These are phyloP conservation scores for Neuroscelio doddi DNA, from an alignment of 2,888 invertebrate species.

Conservation along the genomic window DNA sequence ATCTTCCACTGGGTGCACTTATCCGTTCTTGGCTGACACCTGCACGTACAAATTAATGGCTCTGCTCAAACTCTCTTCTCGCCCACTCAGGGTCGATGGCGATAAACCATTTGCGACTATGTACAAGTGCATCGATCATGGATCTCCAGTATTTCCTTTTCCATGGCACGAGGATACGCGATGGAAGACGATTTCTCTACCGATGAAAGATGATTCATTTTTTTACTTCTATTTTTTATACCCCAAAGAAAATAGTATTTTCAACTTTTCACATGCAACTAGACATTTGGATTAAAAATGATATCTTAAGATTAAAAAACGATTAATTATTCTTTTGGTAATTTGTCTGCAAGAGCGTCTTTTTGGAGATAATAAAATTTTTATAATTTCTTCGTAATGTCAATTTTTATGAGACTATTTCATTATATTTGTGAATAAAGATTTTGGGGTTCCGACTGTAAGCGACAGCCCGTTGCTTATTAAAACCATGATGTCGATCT, in stretches of 20 bases:
- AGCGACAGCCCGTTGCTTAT: too few species aligned
- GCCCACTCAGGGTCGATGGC: conserved; percentile 51
- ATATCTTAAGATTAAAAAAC: too few species aligned
- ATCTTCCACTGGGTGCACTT: conserved; percentile 68
- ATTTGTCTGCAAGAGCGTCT: too few species aligned
- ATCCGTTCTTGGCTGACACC: conserved; percentile 69
- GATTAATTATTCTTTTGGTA: too few species aligned
- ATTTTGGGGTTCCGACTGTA: too few species aligned
- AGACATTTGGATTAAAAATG: too few species aligned
- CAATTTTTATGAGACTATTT: too few species aligned
- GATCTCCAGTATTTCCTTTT: conserved; percentile 38
- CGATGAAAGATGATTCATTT: conserved; percentile 18
- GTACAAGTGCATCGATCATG: conserved; percentile 52
- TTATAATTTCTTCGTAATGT: too few species aligned
- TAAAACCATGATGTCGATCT: too few species aligned
- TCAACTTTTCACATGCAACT: too few species aligned
- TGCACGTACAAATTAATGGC: conserved; percentile 69
- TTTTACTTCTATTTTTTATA: not conserved
- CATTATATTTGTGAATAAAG: too few species aligned
- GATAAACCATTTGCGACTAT: conserved; percentile 61
- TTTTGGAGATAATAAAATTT: too few species aligned
- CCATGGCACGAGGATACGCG: conserved; percentile 5
- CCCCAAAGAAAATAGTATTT: not conserved
- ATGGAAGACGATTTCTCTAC: conserved; percentile 26
- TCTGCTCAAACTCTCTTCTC: conserved; percentile 56